phyloP scores from a whole-genome alignment of 2,113 vertebrate species.

The Limanda limanda region DNA sequence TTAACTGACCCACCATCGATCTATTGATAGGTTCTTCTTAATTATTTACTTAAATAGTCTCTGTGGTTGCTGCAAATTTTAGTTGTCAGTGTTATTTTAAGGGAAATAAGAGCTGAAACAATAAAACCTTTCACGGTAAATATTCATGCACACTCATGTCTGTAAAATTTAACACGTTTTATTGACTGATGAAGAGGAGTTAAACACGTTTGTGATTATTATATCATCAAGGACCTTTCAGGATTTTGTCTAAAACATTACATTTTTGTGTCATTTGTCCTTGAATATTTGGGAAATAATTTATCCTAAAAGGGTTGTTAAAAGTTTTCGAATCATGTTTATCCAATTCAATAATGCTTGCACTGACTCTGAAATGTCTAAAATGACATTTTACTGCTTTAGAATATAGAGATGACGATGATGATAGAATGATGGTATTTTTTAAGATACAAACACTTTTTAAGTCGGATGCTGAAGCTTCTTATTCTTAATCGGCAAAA shows the following conservation, averaged over 20 bases:
- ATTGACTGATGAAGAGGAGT: too few relatives aligned
- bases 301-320: neutral
- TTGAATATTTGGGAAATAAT: neutral
- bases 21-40: neutral
- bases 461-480: neutral
- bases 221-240: too few relatives aligned
- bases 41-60: neutral
- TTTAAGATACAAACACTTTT: neutral
- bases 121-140: too few relatives aligned
- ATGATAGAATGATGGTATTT: neutral
- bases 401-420: neutral
- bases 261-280: neutral
- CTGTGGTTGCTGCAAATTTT: neutral
- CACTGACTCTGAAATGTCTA: neutral
- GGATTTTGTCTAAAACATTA: neutral
- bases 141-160: too few relatives aligned
- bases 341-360: neutral
- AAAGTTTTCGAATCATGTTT: conserved; percentile 7
- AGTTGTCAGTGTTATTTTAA: neutral
- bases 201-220: too few relatives aligned
- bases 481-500: neutral
- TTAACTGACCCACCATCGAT: neutral
- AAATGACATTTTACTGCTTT: neutral
- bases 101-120: neutral
- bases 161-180: too few relatives aligned